A percentile compares a stretch with the other conserved stretches of the same genome.
Conservation (phyloP, 2,797 vertebrate genomes). For the Danio kyathit region DNA sequence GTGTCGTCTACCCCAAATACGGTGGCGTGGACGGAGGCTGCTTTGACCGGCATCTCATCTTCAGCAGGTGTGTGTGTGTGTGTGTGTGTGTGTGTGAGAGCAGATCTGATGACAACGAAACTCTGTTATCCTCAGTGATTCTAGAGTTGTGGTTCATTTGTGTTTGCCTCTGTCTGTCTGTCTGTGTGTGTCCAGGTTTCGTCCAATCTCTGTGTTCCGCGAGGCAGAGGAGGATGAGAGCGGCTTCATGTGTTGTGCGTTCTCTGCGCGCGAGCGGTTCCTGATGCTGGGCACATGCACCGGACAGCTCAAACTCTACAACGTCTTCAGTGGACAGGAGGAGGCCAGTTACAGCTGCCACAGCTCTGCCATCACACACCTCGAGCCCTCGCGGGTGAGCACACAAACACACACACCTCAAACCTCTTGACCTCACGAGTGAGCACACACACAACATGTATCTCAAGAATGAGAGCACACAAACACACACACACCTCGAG, state of each 20-base stretch:
- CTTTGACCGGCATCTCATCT: constrained; percentile 98
- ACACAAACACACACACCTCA: background rate
- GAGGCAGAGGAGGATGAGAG: constrained; percentile 98
- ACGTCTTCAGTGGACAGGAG: constrained; percentile 97
- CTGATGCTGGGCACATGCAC: constrained; percentile 98
- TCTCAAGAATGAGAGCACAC: no score
- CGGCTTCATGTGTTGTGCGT: constrained; percentile 97
- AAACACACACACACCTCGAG: background rate
- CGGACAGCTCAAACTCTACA: constrained; percentile 96
- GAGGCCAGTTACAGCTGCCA: constrained; percentile 99
- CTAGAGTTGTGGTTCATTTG: no score
- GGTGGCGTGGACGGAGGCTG: constrained; percentile 98
- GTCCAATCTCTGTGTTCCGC: constrained; percentile 97
- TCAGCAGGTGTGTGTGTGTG: constrained; percentile 87
- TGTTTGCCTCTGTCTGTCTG: no score
- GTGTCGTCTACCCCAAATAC: constrained; percentile 96
- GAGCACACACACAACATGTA: background rate
- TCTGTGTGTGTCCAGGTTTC: constrained; percentile 81
- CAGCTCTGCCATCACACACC: constrained; percentile 95
- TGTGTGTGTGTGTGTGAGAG: constrained; percentile 74
- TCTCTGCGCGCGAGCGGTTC: constrained; percentile 97
- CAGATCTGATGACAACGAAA: no score
- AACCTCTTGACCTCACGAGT: no score
- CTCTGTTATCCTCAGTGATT: no score
- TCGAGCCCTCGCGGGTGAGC: constrained; percentile 96